Evolutionary conservation across 2,797 vertebrate genomes (phyloP).

Genomic region (Rhyacichthys aspro): DNA sequence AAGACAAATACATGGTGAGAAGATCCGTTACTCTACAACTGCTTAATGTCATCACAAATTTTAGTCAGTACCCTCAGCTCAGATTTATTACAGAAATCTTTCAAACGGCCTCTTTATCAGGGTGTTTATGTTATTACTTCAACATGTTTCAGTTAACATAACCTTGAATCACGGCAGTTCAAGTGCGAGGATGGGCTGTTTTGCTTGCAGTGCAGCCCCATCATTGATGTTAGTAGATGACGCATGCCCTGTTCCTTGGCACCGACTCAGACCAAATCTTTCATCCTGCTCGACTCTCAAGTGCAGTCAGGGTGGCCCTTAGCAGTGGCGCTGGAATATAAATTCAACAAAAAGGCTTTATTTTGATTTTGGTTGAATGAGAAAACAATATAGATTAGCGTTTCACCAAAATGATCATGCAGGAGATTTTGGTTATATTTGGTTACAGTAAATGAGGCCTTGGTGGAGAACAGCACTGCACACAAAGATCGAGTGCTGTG

Average conservation of each 20-base stretch:
- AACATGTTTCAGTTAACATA: constrained; percentile 85
- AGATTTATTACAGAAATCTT: constrained; percentile 81
- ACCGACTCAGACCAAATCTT: constrained; percentile 68
- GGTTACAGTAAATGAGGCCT: constrained; percentile 25
- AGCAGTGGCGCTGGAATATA: constrained; percentile 54
- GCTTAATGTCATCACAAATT: constrained; percentile 73
- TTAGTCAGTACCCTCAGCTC: constrained; percentile 68
- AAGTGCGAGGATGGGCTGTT: constrained; percentile 79
- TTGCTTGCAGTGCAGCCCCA: constrained; percentile 75
- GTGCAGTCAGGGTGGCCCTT: constrained; percentile 66
- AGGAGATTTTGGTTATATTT: constrained; percentile 18
- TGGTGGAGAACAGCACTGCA: constrained; percentile 23
- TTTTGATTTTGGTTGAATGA: constrained; percentile 59
- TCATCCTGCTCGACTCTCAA: constrained; percentile 64
- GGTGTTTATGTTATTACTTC: constrained; percentile 85
- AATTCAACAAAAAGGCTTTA: constrained; percentile 58
- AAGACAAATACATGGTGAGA: constrained; percentile 39
- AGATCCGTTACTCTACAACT: constrained; percentile 69
- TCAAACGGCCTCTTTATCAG: constrained; percentile 82
- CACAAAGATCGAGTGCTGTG: constrained; percentile 29
- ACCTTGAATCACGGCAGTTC: constrained; percentile 84
- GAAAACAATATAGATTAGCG: constrained; percentile 50
- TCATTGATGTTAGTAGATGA: constrained; percentile 80
- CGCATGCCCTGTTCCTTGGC: constrained; percentile 76
- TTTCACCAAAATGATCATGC: constrained; percentile 29